Conservation (phyloP, 1,140 invertebrate genomes). For the Listronotus oregonensis region DNA sequence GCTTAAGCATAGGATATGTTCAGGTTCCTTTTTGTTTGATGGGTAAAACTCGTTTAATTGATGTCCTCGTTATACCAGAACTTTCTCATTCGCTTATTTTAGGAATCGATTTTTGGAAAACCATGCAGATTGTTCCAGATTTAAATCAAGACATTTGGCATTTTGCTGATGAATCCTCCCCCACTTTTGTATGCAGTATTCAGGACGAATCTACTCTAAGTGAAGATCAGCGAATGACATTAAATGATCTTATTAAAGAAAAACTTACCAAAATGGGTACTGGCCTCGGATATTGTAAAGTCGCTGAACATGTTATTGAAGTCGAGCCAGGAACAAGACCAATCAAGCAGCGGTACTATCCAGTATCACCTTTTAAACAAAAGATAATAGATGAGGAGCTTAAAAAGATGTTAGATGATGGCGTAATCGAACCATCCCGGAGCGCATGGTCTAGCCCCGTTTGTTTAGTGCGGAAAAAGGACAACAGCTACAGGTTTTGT, state of each 20-base stretch:
- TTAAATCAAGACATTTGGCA: slow-evolving; percentile 14
- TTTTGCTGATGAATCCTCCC: not conserved
- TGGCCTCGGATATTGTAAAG: slow-evolving; percentile 19
- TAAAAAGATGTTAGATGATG: too few relatives aligned
- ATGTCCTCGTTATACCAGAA: slow-evolving; percentile 16
- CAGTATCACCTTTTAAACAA: too few relatives aligned
- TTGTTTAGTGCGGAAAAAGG: slow-evolving; percentile 42
- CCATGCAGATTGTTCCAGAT: slow-evolving; percentile 30
- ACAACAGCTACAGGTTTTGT: slow-evolving; percentile 44
- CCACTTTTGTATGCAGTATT: not conserved
- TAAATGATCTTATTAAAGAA: not conserved
- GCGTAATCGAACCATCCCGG: slow-evolving; percentile 37
- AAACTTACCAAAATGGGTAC: slow-evolving; percentile 5
- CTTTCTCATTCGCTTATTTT: slow-evolving; percentile 21
- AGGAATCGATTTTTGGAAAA: slow-evolving; percentile 36
- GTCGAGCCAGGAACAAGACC: slow-evolving; percentile 10
- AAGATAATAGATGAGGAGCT: too few relatives aligned
- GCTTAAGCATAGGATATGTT: slow-evolving; percentile 8
- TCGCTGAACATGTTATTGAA: slow-evolving; percentile 46
- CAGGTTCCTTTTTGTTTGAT: slow-evolving; percentile 13
- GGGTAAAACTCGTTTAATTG: slow-evolving; percentile 15
- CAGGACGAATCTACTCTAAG: not conserved
- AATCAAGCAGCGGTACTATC: too few relatives aligned
- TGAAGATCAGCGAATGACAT: not conserved
- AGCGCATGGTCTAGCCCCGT: slow-evolving; percentile 40